Conservation (phyloP, 1,140 invertebrate genomes). For the Neoseiulus cucumeris region DNA sequence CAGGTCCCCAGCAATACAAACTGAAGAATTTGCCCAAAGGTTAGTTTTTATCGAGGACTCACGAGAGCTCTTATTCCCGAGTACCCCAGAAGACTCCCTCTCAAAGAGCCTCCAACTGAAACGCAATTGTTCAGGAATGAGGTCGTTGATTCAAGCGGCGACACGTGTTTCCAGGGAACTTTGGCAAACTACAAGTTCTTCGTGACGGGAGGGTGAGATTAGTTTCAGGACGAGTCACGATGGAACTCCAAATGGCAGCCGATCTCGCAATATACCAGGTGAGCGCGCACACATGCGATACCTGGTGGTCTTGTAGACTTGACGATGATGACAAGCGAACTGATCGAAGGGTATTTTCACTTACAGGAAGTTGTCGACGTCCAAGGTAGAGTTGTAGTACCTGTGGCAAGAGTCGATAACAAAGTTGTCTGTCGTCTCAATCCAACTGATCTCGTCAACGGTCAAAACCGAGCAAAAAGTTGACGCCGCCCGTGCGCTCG, state of each 20-base stretch:
- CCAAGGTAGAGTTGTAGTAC: not conserved
- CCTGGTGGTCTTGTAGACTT: no score
- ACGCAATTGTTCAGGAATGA: not conserved
- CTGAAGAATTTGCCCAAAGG: not conserved
- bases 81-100: not conserved
- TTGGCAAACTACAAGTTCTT: not conserved
- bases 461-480: no score
- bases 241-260: constrained; percentile 4
- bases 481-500: no score
- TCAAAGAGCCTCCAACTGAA: not conserved
- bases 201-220: not conserved
- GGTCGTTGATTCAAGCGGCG: not conserved
- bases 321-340: no score
- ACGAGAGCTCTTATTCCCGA: no score
- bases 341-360: not conserved
- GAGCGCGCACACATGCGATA: not conserved
- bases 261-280: not conserved
- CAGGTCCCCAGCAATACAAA: not conserved
- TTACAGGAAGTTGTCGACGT: not conserved
- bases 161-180: not conserved
- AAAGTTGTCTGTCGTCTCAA: constrained; percentile 4
- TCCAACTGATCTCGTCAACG: not conserved
- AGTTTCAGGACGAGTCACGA: not conserved
- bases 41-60: not conserved
- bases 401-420: not conserved